phyloP scores from a whole-genome alignment of 2,797 vertebrate genomes.

The Falco naumanni region DNA sequence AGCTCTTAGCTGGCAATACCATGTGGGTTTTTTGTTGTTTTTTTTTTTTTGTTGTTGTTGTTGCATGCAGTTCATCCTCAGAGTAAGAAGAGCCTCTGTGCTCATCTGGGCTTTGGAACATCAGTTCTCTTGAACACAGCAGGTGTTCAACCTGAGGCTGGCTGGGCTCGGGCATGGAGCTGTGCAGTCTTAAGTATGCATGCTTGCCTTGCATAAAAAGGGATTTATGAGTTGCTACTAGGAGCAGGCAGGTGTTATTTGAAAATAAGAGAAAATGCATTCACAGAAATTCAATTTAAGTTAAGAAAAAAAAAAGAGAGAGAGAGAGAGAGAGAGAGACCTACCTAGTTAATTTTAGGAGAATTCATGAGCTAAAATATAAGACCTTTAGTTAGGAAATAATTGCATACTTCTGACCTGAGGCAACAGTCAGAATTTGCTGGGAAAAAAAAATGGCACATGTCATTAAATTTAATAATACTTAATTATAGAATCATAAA shows the following conservation, averaged over 20 bases:
- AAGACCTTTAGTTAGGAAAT: slow-evolving; percentile 49
- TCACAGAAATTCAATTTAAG: not conserved
- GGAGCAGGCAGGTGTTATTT: not conserved
- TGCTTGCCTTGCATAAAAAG: not conserved
- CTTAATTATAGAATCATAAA: slow-evolving; percentile 70
- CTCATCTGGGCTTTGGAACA: not conserved
- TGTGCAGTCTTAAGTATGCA: not conserved
- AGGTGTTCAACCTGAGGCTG: not conserved
- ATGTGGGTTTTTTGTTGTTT: too few species aligned
- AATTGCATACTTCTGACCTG: slow-evolving; percentile 58
- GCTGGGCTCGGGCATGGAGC: not conserved
- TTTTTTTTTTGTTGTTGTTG: not conserved
- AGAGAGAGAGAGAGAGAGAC: not conserved
- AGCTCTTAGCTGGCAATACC: not conserved
- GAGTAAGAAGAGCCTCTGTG: not conserved
- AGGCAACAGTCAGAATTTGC: slow-evolving; percentile 28
- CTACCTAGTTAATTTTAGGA: slow-evolving; percentile 25
- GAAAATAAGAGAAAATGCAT: not conserved
- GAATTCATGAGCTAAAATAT: slow-evolving; percentile 24
- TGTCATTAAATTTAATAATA: slow-evolving; percentile 67
- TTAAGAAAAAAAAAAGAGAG: not conserved
- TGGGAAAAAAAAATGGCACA: not conserved
- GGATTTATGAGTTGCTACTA: not conserved
- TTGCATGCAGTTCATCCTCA: not conserved
- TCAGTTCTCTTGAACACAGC: not conserved